Evolutionary conservation across 2,113 vertebrate species (phyloP).

Genomic region (Saiga tatarica): DNA sequence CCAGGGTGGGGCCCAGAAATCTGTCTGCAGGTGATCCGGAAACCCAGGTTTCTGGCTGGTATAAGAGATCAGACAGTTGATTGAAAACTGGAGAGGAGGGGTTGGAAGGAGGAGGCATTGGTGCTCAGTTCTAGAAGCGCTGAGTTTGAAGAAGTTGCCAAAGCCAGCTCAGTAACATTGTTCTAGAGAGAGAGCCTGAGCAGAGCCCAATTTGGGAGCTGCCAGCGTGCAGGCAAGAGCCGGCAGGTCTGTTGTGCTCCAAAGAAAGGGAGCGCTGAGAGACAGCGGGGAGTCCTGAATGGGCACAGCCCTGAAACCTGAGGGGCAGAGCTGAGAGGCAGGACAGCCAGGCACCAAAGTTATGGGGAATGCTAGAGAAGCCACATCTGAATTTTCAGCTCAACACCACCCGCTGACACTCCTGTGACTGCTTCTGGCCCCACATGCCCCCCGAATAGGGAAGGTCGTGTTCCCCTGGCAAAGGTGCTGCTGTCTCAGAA

Average conservation of each 20-base stretch:
- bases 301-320: background rate
- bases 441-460: background rate
- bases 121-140: background rate
- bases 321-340: background rate
- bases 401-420: accelerated
- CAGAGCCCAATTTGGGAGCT: background rate
- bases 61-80: background rate
- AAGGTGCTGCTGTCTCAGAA: background rate
- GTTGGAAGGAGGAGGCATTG: background rate
- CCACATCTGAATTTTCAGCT: background rate
- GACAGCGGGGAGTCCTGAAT: accelerated
- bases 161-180: background rate
- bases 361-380: background rate
- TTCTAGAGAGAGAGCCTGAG: background rate
- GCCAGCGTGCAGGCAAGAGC: background rate
- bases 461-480: background rate
- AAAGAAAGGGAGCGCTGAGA: background rate
- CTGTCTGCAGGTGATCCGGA: accelerated
- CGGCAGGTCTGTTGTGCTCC: background rate
- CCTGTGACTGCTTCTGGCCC: background rate
- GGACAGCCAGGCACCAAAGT: background rate
- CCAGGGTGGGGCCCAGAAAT: background rate
- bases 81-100: background rate
- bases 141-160: background rate
- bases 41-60: background rate